Conservation (phyloP, 64 coral and sea anemone species). For the Montipora foliosa region DNA sequence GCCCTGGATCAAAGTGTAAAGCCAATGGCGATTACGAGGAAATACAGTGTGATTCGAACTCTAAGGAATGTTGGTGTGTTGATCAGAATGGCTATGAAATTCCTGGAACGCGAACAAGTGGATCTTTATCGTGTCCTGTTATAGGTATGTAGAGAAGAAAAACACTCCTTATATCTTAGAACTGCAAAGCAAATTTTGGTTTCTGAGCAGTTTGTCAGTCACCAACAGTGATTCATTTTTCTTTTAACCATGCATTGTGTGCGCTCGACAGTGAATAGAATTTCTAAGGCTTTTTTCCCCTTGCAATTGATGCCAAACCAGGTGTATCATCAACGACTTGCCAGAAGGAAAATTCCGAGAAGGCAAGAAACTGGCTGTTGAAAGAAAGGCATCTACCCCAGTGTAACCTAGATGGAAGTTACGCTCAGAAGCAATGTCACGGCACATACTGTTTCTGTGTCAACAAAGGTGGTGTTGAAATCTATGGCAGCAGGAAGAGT, state of each 20-base stretch:
- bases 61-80: slow-evolving; percentile 68
- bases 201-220: too few relatives aligned
- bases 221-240: too few relatives aligned
- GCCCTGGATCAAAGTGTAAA: slow-evolving; percentile 73
- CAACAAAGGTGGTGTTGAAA: slow-evolving; percentile 73
- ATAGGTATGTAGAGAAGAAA: slow-evolving; percentile 18
- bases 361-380: slow-evolving; percentile 43
- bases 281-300: background rate
- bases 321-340: slow-evolving; percentile 65
- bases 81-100: slow-evolving; percentile 70
- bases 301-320: slow-evolving; percentile 1
- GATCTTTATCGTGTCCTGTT: slow-evolving; percentile 32
- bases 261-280: background rate
- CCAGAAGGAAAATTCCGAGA: slow-evolving; percentile 63
- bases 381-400: slow-evolving; percentile 45
- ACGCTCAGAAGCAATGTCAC: slow-evolving; percentile 72
- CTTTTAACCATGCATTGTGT: too few relatives aligned
- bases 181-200: background rate
- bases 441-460: slow-evolving; percentile 80
- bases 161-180: background rate
- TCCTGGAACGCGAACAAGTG: slow-evolving; percentile 33
- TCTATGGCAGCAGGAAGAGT: slow-evolving; percentile 69
- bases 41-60: slow-evolving; percentile 68
- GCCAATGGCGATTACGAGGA: slow-evolving; percentile 72
- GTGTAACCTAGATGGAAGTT: slow-evolving; percentile 87